Evolutionary conservation across 1,140 invertebrate genomes (phyloP), one percentile per base, ranked within the genome.

Genomic region (Mizuhopecten yessoensis): DNA sequence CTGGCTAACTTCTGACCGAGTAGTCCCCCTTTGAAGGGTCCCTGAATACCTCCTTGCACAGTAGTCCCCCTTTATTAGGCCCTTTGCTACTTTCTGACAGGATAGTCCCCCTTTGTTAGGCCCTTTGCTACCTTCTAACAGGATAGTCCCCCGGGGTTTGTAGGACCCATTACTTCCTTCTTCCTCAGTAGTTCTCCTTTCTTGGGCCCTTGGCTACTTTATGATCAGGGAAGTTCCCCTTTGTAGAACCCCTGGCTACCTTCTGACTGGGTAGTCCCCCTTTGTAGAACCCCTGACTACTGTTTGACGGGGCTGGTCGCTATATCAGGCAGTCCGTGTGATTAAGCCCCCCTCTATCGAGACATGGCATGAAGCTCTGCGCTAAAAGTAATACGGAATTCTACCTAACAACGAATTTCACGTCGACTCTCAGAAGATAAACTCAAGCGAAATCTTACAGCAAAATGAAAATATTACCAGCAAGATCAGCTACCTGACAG

Each of bases 61-160:
- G n/a, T n/a, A n/a, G n/a, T n/a, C n/a, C n/a, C n/a, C n/a, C n/a
- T n/a, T n/a, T n/a, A n/a, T n/a, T n/a, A n/a, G 36, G 36, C 36
- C 36, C 36, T 13, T 39, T 5, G 13, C 36, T 39, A 39, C 36
- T 39, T 5, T 39, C 13, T 39, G 36, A 42, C 86, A 86, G 86
- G 42, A 29, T 36, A 90, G 86, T 86, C 34, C 34, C 34, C 86
- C 89, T 86, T 42, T 75, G 89, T 42, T 36, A 86, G 87, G 87
- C 87, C 57, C 39, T 34, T 39, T 5, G 36, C 36, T 39, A 39
- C 36, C 13, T 5, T 39, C 13, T 39, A 13, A 39, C 36, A 39
- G 5, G 36, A 7, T 39, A 39, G 5, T 39, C 5, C 36, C 36
- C 36, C 36, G 5, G 36, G 5, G 13, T 39, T n/a, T n/a, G n/a